Conservation (phyloP, 2,113 vertebrate genomes). For the Poeciliopsis prolifica region DNA sequence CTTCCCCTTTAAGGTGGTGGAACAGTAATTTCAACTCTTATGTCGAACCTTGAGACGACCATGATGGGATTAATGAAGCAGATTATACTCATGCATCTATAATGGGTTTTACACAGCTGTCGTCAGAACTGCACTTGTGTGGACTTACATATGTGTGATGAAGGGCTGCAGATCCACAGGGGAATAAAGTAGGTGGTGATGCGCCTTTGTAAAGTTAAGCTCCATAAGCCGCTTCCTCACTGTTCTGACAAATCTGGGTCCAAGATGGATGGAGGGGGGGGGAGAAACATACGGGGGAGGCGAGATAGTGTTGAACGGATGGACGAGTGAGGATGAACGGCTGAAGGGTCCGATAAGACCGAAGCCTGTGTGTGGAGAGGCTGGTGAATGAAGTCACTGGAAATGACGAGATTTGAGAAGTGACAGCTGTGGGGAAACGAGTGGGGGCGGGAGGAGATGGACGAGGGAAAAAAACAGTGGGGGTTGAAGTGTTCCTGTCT, state of each 20-base stretch:
- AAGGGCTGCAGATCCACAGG: conserved; percentile 40
- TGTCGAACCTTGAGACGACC: conserved; percentile 25
- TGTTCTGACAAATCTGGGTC: conserved; percentile 32
- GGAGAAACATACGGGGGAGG: background rate
- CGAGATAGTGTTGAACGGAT: conserved; percentile 5
- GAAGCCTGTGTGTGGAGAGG: background rate
- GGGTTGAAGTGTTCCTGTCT: conserved; percentile 26
- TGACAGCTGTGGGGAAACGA: conserved; percentile 41
- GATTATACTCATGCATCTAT: conserved; percentile 38
- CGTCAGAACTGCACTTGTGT: conserved; percentile 10
- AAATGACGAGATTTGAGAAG: conserved; percentile 15
- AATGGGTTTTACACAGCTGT: conserved; percentile 31
- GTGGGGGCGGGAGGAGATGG: background rate
- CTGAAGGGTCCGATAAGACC: conserved; percentile 14
- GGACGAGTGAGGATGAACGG: conserved; percentile 22
- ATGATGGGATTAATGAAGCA: conserved; percentile 30
- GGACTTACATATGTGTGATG: conserved; percentile 1
- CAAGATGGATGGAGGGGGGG: background rate
- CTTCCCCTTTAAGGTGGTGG: background rate
- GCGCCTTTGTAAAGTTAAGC: conserved; percentile 57
- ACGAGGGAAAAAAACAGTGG: background rate
- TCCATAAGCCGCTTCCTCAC: conserved; percentile 65
- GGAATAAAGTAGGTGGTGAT: conserved; percentile 55
- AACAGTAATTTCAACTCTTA: conserved; percentile 6
- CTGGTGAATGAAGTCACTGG: background rate